Evolutionary conservation across 2,888 invertebrate genomes (phyloP), one percentile per base, ranked within the genome.

Genomic region (Amphiduros pacificus): DNA sequence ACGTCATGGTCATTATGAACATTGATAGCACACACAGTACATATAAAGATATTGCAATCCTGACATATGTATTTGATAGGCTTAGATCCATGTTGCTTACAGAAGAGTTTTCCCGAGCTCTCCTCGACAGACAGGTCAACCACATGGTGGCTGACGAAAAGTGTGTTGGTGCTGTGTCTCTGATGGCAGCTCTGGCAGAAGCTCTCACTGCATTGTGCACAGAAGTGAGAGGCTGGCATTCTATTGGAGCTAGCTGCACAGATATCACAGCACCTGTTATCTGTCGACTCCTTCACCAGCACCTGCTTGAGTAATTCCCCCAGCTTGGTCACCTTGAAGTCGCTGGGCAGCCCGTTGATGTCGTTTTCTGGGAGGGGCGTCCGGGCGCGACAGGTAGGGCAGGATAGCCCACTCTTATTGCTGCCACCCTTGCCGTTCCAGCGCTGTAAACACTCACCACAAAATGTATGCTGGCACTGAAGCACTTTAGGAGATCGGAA

Each of bases 11-110:
- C 58, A 29, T 58, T 58, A 36, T 58, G 58, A 9, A 58, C 20
- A 51, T 58, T 58, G 9, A 58, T 58, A 36, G 58, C 58, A 36
- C 58, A 58, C n/a, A 58, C 58, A 2, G 58, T 58, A 50, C 58
- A 58, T 24, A 58, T 58, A 26, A 58, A 58, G 1, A 58, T 40
- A 36, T 58, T 58, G 26, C 58, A 58, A 1, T n/a, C 58, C 50
- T 48, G 44, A 51, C 58, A 58, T 17, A 58, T 58, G 27, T 58
- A 58, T 48, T 50, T 58, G 36, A 58, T 58, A 5, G 58, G 58
- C 26, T 58, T 58, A 17, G 50, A 50, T 17, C 58, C 58, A 22
- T 58, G 58, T 36, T 58, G 32, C 31, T 48, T 58, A 50, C 58
- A 58, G 58, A 58, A 58, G 2, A 58, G 50, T 24, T 58, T 58